Evolutionary conservation across 2,113 vertebrate genomes (phyloP).

Genomic region (Oplegnathus fasciatus): DNA sequence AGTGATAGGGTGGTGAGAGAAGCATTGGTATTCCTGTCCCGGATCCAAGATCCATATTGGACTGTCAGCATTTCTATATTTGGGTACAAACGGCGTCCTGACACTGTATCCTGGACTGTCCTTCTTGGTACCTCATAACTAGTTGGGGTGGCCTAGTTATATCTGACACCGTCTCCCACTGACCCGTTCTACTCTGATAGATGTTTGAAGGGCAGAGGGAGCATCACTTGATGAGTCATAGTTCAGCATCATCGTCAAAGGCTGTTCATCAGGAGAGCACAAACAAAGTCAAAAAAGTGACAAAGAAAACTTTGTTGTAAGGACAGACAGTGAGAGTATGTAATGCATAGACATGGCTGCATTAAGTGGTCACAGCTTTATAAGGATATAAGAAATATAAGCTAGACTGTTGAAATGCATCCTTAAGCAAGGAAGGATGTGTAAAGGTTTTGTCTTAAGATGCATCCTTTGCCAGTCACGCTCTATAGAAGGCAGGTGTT

Average conservation of each 20-base stretch:
- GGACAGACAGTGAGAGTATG: background rate
- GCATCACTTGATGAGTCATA: constrained; percentile 50
- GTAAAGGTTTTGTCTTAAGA: background rate
- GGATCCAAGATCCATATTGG: constrained; percentile 37
- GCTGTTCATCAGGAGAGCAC: background rate
- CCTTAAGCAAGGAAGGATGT: background rate
- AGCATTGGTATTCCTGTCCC: constrained; percentile 37
- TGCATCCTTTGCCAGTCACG: constrained; percentile 2
- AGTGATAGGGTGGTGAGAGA: constrained; percentile 33
- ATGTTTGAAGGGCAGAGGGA: constrained; percentile 18
- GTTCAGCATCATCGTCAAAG: background rate
- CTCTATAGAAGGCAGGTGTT: constrained; percentile 46
- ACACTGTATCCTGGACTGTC: constrained; percentile 4
- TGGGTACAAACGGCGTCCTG: constrained; percentile 37
- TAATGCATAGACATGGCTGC: background rate
- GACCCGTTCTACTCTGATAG: constrained; percentile 11
- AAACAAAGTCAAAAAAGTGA: background rate
- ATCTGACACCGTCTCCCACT: constrained; percentile 36
- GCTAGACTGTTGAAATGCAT: background rate
- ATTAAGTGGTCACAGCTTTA: constrained; percentile 6
- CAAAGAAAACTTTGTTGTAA: background rate
- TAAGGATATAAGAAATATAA: background rate
- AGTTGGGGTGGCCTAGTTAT: constrained; percentile 45
- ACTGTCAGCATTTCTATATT: constrained; percentile 55
- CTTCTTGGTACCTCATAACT: constrained; percentile 27